Evolutionary conservation across 2,888 invertebrate genomes (phyloP).

Genomic region (Cosmorhoe ocellata): DNA sequence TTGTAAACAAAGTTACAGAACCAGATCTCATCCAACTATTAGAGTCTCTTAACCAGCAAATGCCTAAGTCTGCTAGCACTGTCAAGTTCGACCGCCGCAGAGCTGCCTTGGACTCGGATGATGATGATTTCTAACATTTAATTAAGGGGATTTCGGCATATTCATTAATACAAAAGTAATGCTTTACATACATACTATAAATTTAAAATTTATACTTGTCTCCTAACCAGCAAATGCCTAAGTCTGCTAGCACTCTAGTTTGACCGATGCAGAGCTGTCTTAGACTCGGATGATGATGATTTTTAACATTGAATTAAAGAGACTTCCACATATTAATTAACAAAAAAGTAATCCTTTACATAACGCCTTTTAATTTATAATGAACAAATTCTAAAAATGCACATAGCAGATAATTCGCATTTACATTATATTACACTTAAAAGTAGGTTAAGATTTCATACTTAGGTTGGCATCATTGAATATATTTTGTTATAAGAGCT

Average conservation of each 20-base stretch:
- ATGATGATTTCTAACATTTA: slow-evolving; percentile 80
- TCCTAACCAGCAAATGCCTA: slow-evolving; percentile 92
- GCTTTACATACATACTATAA: slow-evolving; percentile 28
- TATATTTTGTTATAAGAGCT: slow-evolving; percentile 8
- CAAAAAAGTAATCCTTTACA: slow-evolving; percentile 27
- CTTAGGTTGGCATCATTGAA: not conserved
- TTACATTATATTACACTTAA: not conserved
- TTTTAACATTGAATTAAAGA: slow-evolving; percentile 48
- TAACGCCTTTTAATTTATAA: no score
- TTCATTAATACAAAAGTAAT: slow-evolving; percentile 22
- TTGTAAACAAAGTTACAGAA: slow-evolving; percentile 91
- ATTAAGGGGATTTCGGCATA: slow-evolving; percentile 11
- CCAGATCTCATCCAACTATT: slow-evolving; percentile 91
- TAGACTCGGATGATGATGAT: slow-evolving; percentile 92
- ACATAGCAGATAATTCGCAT: not conserved
- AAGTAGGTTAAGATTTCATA: not conserved
- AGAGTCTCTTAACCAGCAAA: slow-evolving; percentile 93
- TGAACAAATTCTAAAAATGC: not conserved
- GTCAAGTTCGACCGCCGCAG: slow-evolving; percentile 96
- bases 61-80: slow-evolving; percentile 88
- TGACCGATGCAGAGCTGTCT: slow-evolving; percentile 92
- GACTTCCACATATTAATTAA: slow-evolving; percentile 13
- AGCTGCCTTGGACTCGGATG: slow-evolving; percentile 93
- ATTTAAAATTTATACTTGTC: slow-evolving; percentile 57
- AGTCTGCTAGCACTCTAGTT: slow-evolving; percentile 90